These are phyloP conservation scores for Lepidiolamprologus cunningtoni DNA, from an alignment of 2,113 vertebrate genomes.

Conservation along the genomic window DNA sequence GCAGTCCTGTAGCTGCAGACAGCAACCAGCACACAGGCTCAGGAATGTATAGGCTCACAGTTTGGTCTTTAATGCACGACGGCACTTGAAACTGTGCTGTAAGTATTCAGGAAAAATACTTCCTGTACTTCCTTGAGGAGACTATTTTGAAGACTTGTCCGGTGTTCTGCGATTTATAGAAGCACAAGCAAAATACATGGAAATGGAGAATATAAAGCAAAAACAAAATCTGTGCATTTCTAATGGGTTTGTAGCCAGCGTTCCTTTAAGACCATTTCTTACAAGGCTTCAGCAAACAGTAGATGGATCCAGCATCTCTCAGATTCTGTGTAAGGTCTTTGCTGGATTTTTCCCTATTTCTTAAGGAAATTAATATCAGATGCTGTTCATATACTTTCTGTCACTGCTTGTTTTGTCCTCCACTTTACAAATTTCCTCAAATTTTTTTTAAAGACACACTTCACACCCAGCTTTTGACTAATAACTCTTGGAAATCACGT, in stretches of 20 bases:
- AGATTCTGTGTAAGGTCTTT: not conserved
- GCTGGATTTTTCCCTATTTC: fast-evolving
- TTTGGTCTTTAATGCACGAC: slow-evolving; percentile 19
- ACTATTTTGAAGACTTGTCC: not conserved
- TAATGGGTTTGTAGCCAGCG: not conserved
- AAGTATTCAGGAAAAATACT: not conserved
- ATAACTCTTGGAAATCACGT: not conserved
- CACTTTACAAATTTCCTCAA: not conserved
- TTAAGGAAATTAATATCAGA: fast-evolving
- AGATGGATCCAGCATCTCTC: not conserved
- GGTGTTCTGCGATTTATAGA: not conserved
- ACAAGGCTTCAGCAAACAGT: not conserved
- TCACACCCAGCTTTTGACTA: not conserved
- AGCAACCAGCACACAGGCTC: slow-evolving; percentile 28
- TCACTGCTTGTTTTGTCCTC: not conserved
- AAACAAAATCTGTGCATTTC: not conserved
- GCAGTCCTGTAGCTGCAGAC: slow-evolving; percentile 38
- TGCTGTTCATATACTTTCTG: not conserved
- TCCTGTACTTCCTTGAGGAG: not conserved
- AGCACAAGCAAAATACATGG: not conserved
- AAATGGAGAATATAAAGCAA: not conserved
- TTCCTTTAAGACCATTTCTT: not conserved
- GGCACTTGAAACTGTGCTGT: slow-evolving; percentile 11
- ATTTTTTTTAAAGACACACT: not conserved
- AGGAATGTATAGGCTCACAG: slow-evolving; percentile 47